These are phyloP conservation scores for Coelogynopora nodosa DNA, from an alignment of 2,888 invertebrate species.

Conservation along the genomic window DNA sequence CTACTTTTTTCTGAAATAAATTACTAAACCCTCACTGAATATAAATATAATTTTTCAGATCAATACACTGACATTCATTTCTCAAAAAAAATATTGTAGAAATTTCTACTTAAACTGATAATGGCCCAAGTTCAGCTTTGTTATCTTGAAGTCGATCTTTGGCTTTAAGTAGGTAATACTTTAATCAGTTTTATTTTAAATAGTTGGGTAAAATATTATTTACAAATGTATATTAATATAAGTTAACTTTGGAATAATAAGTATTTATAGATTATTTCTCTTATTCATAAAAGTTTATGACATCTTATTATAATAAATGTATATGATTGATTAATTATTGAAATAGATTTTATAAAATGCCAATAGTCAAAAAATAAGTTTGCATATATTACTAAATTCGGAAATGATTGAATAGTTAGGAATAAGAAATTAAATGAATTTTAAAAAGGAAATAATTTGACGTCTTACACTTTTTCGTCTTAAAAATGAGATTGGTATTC, in stretches of 20 bases:
- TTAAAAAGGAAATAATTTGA: not conserved
- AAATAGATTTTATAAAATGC: too few species aligned
- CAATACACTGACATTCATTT: conserved; percentile 31
- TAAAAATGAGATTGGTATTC: not conserved
- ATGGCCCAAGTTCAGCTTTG: not conserved
- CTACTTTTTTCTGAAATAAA: conserved; percentile 31
- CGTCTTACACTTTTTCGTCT: not conserved
- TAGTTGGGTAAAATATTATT: not conserved
- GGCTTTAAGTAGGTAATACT: too few species aligned
- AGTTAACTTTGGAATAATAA: not conserved
- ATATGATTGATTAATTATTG: too few species aligned
- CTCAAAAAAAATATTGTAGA: conserved; percentile 10
- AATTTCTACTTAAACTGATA: conserved; percentile 28
- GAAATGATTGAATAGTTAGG: not conserved
- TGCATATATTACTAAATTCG: too few species aligned
- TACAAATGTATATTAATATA: not conserved
- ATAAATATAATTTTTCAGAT: conserved; percentile 31
- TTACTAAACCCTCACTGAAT: conserved; percentile 27
- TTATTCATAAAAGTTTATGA: too few species aligned
- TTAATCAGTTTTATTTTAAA: too few species aligned
- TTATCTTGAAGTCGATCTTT: too few species aligned
- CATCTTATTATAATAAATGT: not conserved
- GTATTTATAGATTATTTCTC: not conserved
- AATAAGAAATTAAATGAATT: not conserved
- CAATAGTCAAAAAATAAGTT: too few species aligned